Evolutionary conservation across 92 coral and sea anemone species (phyloP), one percentile per base, ranked within the genome.

Genomic region (Paragorgia papillata): DNA sequence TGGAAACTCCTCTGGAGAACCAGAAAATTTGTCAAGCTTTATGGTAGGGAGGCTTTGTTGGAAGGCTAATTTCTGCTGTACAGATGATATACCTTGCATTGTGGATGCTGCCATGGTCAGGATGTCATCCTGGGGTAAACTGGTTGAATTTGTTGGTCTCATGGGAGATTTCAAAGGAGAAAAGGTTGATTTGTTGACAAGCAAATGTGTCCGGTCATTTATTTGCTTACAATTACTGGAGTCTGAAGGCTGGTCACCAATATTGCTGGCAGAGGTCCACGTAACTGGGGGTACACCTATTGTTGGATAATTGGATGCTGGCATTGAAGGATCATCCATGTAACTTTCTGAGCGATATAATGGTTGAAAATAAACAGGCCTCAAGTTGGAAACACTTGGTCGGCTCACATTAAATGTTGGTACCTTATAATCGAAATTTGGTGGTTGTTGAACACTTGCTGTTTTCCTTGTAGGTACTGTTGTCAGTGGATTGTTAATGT

Each of bases 41-140:
- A 74, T 66, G 20, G 89, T 32, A n/a, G 89, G 85, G 18, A 85
- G 34, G 41, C 82, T 80, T 49, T 62, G 82, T 21, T 60, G 58
- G 54, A 53, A 59, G 0, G 64, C 79, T 55, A 80, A 61, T 59
- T n/a, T 69, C 32, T 80, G 71, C 40, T 80, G 85, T 0, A 60
- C 48, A 44, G 29, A 19, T 24, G 82, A 12, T 46, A 59, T 44
- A 26, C 78, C 50, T 21, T 56, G 12, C 78, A 50, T 56, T 21
- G 78, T 63, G 25, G 62, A 29, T 28, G 78, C 64, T 20, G 50
- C 78, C 9, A 57, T 50, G 6, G 60, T 0, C 19, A 71, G 48
- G 27, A 71, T 6, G 35, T 71, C 78, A 9, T 20, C 79, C 3
- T 71, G 62, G 8, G 61, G 31, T 18, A 35, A 40, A 18, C 12